Evolutionary conservation across 2,888 invertebrate species (phyloP).

Genomic region (Cataglyphis livida): DNA sequence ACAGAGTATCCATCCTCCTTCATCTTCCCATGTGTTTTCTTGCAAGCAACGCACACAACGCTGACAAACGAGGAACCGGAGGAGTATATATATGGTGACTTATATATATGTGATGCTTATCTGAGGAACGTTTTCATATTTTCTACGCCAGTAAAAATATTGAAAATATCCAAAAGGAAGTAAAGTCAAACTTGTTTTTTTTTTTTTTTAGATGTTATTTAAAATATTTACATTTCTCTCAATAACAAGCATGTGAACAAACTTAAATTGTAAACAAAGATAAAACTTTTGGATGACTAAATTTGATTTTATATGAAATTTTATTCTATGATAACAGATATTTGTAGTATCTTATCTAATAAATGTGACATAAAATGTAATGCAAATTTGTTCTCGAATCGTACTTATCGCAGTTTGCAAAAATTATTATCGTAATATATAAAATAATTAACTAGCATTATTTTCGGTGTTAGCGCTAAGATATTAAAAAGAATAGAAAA

Average conservation of each 20-base stretch:
- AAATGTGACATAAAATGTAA: background rate
- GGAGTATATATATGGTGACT: constrained; percentile 23
- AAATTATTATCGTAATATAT: constrained; percentile 6
- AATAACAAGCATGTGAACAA: background rate
- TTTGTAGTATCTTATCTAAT: constrained; percentile 1
- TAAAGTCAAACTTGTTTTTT: background rate
- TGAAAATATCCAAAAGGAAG: background rate
- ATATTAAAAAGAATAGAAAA: background rate
- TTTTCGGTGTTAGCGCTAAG: background rate
- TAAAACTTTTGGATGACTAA: background rate
- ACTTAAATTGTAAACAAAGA: background rate
- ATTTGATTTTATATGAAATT: constrained; percentile 22
- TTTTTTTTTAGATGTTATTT: constrained; percentile 6
- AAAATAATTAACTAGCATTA: background rate
- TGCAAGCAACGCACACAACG: constrained; percentile 32
- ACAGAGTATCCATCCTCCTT: background rate
- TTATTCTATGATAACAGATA: constrained; percentile 27
- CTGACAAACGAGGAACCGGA: constrained; percentile 8
- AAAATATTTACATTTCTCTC: background rate
- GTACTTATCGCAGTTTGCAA: background rate
- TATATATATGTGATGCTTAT: constrained; percentile 15
- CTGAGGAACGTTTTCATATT: background rate
- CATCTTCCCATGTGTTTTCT: constrained; percentile 15
- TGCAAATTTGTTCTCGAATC: constrained; percentile 8
- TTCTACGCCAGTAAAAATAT: background rate